Evolutionary conservation across 2,113 vertebrate genomes (phyloP), one percentile per base, ranked within the genome.

Genomic region (Amphiprion percula): DNA sequence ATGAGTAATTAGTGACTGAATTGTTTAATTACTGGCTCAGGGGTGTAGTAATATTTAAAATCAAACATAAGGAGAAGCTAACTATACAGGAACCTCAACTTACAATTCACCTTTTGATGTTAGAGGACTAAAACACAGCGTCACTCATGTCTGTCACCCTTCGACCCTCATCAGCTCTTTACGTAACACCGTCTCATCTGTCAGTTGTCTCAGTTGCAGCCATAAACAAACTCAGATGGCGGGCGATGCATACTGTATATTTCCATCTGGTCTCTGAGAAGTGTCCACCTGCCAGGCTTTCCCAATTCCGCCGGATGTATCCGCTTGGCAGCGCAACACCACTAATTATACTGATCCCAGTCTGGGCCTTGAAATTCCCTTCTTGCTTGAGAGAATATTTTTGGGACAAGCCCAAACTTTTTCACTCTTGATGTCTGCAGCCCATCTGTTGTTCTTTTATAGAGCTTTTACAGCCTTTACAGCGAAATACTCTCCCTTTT

Each of bases 281-380:
- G 62, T 49, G 7, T 81, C 65, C 85, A 89, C 87, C 84, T 91
- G 90, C 82, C 90, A 88, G 85, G 75, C 73, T 90, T 84, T 81
- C 82, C 85, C 82, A 47, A 53, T 84, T 87, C 87, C 59, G 66
- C 81, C 70, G 86, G 83, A 82, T 87, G 83, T 72, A 79, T 91
- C 81, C 58, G 70, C 83, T 90, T 79, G 82, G 92, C 88, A 81
- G 14, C 12, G 10, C 59, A 66, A 88, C 82, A 85, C 94, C 79
- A 79, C 66, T 91, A 92, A 94, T 94, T 94, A 94, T 73, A 77
- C 79, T 17, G 62, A 85, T 87, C 87, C 83, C 78, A 82, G 90
- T 83, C 90, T 91, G 74, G 80, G 77, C 74, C 77, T 79, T 87
- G 77, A 83, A 83, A 88, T 88, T 90, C 87, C 83, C 72, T 62